Evolutionary conservation across 2,888 invertebrate species (phyloP).

Genomic region (Rhagium mordax): DNA sequence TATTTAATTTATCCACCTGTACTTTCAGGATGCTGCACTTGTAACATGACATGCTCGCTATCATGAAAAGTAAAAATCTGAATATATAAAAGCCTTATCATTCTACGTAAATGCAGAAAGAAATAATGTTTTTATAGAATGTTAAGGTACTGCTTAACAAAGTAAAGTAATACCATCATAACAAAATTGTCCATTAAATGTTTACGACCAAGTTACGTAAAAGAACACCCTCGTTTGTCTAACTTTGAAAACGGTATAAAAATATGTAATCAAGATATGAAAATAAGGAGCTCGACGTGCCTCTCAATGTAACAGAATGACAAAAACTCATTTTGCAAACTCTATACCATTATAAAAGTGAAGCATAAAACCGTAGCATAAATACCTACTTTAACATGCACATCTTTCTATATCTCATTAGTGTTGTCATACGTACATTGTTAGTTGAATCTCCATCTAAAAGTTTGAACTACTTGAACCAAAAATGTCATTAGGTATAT

Average conservation of each 20-base stretch:
- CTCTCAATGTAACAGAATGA: conserved; percentile 38
- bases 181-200: conserved; percentile 34
- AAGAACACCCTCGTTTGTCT: conserved; percentile 32
- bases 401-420: conserved; percentile 31
- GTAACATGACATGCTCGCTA: too few relatives aligned
- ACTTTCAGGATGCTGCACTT: too few relatives aligned
- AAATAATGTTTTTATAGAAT: not conserved
- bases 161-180: conserved; percentile 28
- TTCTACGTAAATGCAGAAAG: not conserved
- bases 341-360: conserved; percentile 38
- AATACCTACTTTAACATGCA: not conserved
- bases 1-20: too few relatives aligned
- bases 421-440: conserved; percentile 4
- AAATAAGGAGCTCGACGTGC: conserved; percentile 35
- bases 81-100: not conserved
- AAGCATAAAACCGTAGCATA: not conserved
- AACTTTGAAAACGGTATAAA: conserved; percentile 43
- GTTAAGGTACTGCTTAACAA: conserved; percentile 15
- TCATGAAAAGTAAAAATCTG: too few relatives aligned
- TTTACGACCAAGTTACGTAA: conserved; percentile 33
- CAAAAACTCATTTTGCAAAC: conserved; percentile 42
- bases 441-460: not conserved
- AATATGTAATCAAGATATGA: conserved; percentile 46
- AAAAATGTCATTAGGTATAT: not conserved
- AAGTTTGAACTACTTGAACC: not conserved